A percentile compares a stretch with the other conserved stretches of the same genome.
Evolutionary conservation across 2,113 vertebrate species (phyloP).

Genomic region (Marmota monax): DNA sequence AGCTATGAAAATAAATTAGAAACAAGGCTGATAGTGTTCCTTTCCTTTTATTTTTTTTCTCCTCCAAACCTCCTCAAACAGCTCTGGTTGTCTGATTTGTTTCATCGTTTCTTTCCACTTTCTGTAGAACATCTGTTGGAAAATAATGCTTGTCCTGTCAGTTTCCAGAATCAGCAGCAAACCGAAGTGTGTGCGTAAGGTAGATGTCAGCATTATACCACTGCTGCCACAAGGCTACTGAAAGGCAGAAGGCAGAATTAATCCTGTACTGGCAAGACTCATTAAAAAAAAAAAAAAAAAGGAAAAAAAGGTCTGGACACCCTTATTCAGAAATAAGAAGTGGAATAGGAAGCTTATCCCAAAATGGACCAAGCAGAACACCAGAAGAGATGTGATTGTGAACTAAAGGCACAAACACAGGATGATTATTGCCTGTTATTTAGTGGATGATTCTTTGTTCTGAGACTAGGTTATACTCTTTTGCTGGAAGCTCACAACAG

Average conservation of each 20-base stretch:
- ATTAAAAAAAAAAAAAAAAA: background rate
- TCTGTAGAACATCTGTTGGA: constrained; percentile 38
- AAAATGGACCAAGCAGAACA: constrained; percentile 46
- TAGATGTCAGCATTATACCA: constrained; percentile 61
- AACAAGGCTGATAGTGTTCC: background rate
- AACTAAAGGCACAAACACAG: constrained; percentile 46
- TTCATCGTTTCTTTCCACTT: background rate
- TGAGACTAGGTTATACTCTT: constrained; percentile 56
- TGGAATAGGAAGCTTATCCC: constrained; percentile 53
- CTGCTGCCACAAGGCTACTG: background rate
- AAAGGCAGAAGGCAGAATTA: background rate
- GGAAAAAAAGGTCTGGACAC: background rate
- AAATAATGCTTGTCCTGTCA: constrained; percentile 51
- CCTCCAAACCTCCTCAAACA: background rate
- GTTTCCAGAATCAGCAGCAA: constrained; percentile 54
- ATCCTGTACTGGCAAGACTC: background rate
- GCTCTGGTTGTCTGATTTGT: background rate
- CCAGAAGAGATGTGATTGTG: constrained; percentile 55
- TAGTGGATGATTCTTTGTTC: constrained; percentile 66
- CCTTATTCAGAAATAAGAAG: constrained; percentile 21
- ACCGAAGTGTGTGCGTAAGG: background rate
- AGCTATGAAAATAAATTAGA: background rate
- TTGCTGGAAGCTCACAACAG: constrained; percentile 78
- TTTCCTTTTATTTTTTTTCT: background rate
- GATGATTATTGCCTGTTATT: constrained; percentile 73